Conservation (phyloP, 2,797 vertebrate genomes). For the Vultur gryphus region DNA sequence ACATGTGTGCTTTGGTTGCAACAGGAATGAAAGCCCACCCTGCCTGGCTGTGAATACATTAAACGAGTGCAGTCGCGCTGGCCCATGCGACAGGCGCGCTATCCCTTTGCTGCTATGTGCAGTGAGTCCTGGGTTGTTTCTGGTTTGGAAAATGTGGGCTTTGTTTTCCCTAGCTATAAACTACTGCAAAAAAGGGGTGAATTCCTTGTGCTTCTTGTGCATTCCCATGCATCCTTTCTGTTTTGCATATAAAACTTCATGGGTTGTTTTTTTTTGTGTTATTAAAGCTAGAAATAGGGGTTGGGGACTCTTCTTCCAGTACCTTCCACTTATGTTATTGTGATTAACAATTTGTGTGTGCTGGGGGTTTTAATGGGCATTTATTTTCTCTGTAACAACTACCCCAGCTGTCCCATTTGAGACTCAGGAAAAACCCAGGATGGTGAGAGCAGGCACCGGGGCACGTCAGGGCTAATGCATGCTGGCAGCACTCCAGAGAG, state of each 20-base stretch:
- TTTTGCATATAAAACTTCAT: background rate
- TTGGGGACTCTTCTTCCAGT: background rate
- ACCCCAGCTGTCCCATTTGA: background rate
- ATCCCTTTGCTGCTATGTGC: background rate
- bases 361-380: background rate
- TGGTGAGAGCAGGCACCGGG: background rate
- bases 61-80: fast-evolving
- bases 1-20: background rate
- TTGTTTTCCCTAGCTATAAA: background rate
- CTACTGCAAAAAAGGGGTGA: background rate
- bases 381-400: background rate
- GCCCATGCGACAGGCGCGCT: fast-evolving
- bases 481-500: background rate
- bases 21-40: background rate
- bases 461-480: background rate
- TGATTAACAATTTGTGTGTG: background rate
- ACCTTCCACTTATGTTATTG: background rate
- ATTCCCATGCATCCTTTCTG: background rate
- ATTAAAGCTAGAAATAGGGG: background rate
- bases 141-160: background rate
- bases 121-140: background rate
- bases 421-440: background rate
- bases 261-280: background rate
- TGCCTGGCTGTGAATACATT: background rate
- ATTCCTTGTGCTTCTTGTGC: background rate